These are phyloP conservation scores for Saimiri boliviensis DNA, from an alignment of 2,113 vertebrate genomes.

Conservation along the genomic window DNA sequence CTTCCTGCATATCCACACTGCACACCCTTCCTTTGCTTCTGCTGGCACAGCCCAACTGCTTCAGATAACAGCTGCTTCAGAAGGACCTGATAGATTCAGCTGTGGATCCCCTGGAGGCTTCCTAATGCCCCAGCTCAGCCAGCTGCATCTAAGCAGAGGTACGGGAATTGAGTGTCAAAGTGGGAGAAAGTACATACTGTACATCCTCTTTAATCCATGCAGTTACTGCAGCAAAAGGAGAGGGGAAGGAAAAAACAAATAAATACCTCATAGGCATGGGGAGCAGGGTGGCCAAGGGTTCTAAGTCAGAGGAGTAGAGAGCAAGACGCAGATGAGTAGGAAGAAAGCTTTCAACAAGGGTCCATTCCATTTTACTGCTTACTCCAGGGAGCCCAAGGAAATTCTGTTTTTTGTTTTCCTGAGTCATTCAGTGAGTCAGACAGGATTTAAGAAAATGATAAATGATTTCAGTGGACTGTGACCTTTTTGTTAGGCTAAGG, in stretches of 20 bases:
- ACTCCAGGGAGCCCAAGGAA: not conserved
- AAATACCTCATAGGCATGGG: not conserved
- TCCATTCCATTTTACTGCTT: not conserved
- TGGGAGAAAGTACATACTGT: not conserved
- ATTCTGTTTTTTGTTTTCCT: not conserved
- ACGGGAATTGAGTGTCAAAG: slow-evolving; percentile 14
- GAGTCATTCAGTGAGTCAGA: not conserved
- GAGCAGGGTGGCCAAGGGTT: slow-evolving; percentile 10
- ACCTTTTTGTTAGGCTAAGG: slow-evolving; percentile 10
- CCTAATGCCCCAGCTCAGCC: slow-evolving; percentile 61
- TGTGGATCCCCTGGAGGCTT: slow-evolving; percentile 56
- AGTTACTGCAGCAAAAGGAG: slow-evolving; percentile 15
- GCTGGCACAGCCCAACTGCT: slow-evolving; percentile 47
- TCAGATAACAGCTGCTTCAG: slow-evolving; percentile 64
- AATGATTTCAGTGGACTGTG: slow-evolving; percentile 16
- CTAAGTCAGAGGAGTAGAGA: not conserved
- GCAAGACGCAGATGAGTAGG: not conserved
- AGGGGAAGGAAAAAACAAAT: not conserved
- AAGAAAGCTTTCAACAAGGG: not conserved
- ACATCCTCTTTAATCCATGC: slow-evolving; percentile 51
- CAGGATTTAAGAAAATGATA: slow-evolving; percentile 15
- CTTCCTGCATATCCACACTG: slow-evolving; percentile 55
- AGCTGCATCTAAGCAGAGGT: slow-evolving; percentile 57
- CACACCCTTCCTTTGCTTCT: slow-evolving; percentile 60
- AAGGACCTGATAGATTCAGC: slow-evolving; percentile 61